Conservation (phyloP, 2,797 vertebrate genomes). For the Darevskia nairensis region DNA sequence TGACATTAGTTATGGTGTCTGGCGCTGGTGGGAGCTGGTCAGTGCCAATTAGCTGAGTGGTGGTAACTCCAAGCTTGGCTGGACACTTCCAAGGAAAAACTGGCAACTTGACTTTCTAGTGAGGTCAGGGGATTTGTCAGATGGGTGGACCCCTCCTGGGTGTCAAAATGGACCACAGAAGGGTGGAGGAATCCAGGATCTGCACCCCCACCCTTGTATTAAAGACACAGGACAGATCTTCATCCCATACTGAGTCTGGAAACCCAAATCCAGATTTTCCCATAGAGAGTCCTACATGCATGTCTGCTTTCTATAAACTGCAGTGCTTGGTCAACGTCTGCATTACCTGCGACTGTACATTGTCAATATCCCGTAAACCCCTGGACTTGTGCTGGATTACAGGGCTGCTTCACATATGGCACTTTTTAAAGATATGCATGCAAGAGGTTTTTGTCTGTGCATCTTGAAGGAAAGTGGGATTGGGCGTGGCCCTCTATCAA, state of each 20-base stretch:
- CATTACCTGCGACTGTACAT: too few species aligned
- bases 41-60: too few species aligned
- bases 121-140: too few species aligned
- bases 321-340: neutral
- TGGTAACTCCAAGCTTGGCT: too few species aligned
- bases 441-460: neutral
- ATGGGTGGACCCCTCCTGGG: too few species aligned
- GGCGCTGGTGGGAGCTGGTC: too few species aligned
- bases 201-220: neutral
- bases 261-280: neutral
- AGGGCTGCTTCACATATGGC: neutral
- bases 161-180: too few species aligned
- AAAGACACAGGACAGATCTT: neutral
- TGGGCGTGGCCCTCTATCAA: too few species aligned
- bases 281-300: neutral
- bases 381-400: neutral
- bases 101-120: too few species aligned
- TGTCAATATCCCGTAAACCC: neutral
- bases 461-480: neutral
- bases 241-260: neutral
- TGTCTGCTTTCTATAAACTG: neutral
- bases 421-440: neutral
- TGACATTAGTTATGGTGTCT: neutral
- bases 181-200: too few species aligned
- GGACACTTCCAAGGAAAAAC: too few species aligned